Percentiles rank a stretch among this genome's conserved stretches.
Conservation (phyloP, 2,888 invertebrate genomes). For the Trimorus sp. region DNA sequence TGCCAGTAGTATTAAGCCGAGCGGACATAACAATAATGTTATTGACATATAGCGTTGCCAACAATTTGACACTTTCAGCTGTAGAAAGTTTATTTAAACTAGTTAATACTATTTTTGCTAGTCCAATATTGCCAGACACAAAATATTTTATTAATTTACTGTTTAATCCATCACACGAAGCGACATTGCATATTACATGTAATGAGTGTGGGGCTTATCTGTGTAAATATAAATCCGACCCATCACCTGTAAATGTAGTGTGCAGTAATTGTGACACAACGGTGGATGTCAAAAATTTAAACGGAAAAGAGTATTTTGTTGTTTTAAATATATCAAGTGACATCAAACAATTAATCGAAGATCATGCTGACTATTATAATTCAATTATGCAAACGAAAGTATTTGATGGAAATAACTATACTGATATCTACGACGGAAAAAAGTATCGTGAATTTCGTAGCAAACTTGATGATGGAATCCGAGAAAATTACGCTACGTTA, state of each 20-base stretch:
- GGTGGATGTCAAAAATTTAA: neutral
- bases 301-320: conserved; percentile 28
- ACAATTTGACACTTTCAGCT: conserved; percentile 8
- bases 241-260: neutral
- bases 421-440: conserved; percentile 59
- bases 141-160: conserved; percentile 35
- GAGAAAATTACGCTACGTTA: conserved; percentile 47
- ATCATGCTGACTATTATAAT: conserved; percentile 49
- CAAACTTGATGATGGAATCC: conserved; percentile 24
- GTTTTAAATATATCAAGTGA: conserved; percentile 40
- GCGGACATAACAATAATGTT: conserved; percentile 26
- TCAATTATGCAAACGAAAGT: conserved; percentile 22
- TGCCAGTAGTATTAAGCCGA: conserved; percentile 11
- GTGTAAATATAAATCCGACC: neutral
- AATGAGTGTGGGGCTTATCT: neutral
- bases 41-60: conserved; percentile 6
- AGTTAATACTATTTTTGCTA: conserved; percentile 42
- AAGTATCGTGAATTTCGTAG: conserved; percentile 48
- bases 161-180: conserved; percentile 21
- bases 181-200: conserved; percentile 24
- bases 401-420: conserved; percentile 9
- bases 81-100: conserved; percentile 38
- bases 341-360: conserved; percentile 42
- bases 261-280: conserved; percentile 1
- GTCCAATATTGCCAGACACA: conserved; percentile 47